Conservation (phyloP, 2,888 invertebrate genomes). For the Aspidiotus destructor region DNA sequence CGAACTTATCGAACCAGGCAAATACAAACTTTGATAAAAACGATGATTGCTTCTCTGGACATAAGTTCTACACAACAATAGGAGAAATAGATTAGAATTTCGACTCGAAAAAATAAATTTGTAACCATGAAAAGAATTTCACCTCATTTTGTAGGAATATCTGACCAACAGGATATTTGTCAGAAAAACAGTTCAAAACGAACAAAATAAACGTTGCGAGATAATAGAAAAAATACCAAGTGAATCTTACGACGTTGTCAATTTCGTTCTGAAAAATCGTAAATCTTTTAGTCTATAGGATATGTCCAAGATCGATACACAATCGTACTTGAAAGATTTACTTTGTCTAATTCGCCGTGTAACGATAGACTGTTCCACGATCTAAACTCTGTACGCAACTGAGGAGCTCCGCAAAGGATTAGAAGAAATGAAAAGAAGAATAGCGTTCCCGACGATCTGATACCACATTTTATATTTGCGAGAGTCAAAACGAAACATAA, state of each 20-base stretch:
- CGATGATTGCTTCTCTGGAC: slow-evolving; percentile 75
- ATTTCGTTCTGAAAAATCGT: no score
- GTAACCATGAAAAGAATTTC: no score
- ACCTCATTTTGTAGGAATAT: no score
- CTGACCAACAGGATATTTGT: not conserved
- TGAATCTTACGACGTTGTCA: no score
- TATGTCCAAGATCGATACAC: no score
- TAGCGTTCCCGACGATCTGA: slow-evolving; percentile 81
- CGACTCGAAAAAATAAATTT: no score
- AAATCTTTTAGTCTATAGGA: no score
- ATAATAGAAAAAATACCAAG: slow-evolving; percentile 1
- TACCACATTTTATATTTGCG: slow-evolving; percentile 73
- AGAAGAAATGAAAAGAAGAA: slow-evolving; percentile 85
- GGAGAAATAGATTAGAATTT: not conserved
- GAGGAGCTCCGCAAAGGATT: slow-evolving; percentile 59
- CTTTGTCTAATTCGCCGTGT: no score
- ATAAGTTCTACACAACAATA: slow-evolving; percentile 57
- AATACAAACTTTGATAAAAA: slow-evolving; percentile 78
- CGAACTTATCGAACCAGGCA: slow-evolving; percentile 82
- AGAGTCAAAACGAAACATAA: slow-evolving; percentile 60
- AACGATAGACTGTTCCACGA: slow-evolving; percentile 25
- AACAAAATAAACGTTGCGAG: slow-evolving; percentile 1
- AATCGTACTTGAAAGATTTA: no score
- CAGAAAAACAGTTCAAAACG: slow-evolving; percentile 35
- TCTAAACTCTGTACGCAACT: slow-evolving; percentile 55